These are phyloP conservation scores for Ceraclea dissimilis DNA, from an alignment of 2,888 invertebrate genomes.

Conservation along the genomic window DNA sequence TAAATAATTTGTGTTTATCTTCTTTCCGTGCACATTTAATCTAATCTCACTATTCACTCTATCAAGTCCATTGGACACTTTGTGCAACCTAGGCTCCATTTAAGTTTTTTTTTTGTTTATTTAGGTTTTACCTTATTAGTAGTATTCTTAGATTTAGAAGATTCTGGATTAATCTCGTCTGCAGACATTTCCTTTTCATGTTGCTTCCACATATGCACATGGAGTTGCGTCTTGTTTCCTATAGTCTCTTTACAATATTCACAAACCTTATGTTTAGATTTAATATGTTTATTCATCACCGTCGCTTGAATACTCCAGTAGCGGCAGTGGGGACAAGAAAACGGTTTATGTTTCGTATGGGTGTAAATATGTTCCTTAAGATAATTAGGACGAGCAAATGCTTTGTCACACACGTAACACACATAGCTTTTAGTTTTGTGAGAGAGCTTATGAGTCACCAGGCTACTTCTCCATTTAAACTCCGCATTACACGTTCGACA, in stretches of 20 bases:
- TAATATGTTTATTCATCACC: conserved; percentile 29
- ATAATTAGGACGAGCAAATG: conserved; percentile 1
- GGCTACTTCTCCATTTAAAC: conserved; percentile 3
- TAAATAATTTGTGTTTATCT: too few species aligned
- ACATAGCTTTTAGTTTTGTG: conserved; percentile 26
- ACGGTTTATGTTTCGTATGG: conserved; percentile 36
- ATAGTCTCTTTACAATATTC: conserved; percentile 22
- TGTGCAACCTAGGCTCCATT: too few species aligned
- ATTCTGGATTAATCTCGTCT: not conserved
- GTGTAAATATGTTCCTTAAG: conserved; percentile 28
- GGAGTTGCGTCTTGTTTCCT: conserved; percentile 25
- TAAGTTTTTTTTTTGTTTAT: too few species aligned
- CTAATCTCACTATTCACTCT: too few species aligned
- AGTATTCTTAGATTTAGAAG: too few species aligned
- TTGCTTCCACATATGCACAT: conserved; percentile 26
- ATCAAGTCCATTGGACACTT: too few species aligned
- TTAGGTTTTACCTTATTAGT: too few species aligned
- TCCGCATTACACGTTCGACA: conserved; percentile 3
- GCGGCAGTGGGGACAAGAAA: conserved; percentile 40
- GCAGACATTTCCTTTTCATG: conserved; percentile 11
- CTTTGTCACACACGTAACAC: conserved; percentile 20
- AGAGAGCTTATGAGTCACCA: not conserved
- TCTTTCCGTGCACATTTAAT: too few species aligned
- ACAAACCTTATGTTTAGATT: conserved; percentile 25
- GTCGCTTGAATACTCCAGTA: conserved; percentile 28